Conservation (phyloP, 2,888 invertebrate species). For the Perizoma affinitatum region DNA sequence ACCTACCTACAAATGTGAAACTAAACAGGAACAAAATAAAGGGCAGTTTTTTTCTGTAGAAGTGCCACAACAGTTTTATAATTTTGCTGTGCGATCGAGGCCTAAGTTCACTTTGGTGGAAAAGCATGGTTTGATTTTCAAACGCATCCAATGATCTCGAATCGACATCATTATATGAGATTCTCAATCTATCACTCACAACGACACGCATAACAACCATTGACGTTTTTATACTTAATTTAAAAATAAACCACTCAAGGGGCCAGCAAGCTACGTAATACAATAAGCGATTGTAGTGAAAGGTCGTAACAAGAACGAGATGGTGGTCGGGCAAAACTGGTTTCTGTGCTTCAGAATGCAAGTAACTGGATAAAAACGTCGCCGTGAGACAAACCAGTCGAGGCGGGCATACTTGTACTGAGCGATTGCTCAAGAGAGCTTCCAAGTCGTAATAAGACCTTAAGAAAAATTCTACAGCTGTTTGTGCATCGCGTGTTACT, state of each 20-base stretch:
- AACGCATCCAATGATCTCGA: slow-evolving; percentile 29
- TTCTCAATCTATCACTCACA: slow-evolving; percentile 25
- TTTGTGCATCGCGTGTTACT: slow-evolving; percentile 9
- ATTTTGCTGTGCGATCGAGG: slow-evolving; percentile 18
- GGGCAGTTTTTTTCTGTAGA: too few species aligned
- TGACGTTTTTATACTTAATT: slow-evolving; percentile 47
- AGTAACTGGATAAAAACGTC: slow-evolving; percentile 82
- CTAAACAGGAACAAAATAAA: too few species aligned
- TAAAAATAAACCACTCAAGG: slow-evolving; percentile 40
- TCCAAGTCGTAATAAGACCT: slow-evolving; percentile 39
- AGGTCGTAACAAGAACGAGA: slow-evolving; percentile 72
- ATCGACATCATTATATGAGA: too few species aligned
- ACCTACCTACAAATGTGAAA: too few species aligned
- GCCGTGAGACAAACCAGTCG: slow-evolving; percentile 77
- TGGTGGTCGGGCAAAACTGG: slow-evolving; percentile 74
- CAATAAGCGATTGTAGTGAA: slow-evolving; percentile 73
- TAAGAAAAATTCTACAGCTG: slow-evolving; percentile 29
- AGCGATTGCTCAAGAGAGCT: slow-evolving; percentile 52
- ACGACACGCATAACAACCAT: slow-evolving; percentile 46
- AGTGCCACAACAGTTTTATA: too few species aligned
- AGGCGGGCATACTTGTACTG: slow-evolving; percentile 47
- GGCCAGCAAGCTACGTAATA: slow-evolving; percentile 53
- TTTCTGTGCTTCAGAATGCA: slow-evolving; percentile 80
- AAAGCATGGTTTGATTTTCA: slow-evolving; percentile 47
- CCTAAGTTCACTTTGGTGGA: slow-evolving; percentile 56